Conservation (phyloP, 2,113 vertebrate genomes). For the Microcebus jonahi region DNA sequence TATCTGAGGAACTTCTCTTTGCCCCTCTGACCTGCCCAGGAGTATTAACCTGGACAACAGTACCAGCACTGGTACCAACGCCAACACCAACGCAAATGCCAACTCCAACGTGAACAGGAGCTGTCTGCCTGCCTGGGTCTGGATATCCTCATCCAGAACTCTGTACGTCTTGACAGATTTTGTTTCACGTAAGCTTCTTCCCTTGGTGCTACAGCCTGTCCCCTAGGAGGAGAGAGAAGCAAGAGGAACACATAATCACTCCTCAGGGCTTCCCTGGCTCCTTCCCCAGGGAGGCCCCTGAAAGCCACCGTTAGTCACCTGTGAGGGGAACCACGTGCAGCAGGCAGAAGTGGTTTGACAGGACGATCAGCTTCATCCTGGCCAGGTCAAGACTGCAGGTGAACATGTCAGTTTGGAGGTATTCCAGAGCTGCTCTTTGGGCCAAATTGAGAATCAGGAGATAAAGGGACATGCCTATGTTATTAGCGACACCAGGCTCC, state of each 20-base stretch:
- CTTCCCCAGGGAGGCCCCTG: not conserved
- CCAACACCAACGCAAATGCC: fast-evolving
- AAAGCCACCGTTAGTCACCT: constrained; percentile 80
- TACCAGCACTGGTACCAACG: not conserved
- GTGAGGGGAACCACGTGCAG: constrained; percentile 97
- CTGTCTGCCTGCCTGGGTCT: not conserved
- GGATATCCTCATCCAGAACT: not conserved
- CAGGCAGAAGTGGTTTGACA: constrained; percentile 98
- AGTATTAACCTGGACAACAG: not conserved
- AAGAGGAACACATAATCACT: not conserved
- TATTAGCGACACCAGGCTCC: not conserved
- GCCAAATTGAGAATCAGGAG: not conserved
- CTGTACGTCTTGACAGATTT: fast-evolving
- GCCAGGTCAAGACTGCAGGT: constrained; percentile 93
- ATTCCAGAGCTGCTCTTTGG: not conserved
- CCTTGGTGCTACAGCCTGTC: not conserved
- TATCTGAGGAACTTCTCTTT: not conserved
- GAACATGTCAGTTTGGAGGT: constrained; percentile 89
- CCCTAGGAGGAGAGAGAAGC: not conserved
- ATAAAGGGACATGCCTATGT: not conserved
- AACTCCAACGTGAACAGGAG: not conserved
- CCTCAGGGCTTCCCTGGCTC: not conserved
- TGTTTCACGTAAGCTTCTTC: not conserved
- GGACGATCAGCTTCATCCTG: constrained; percentile 97
- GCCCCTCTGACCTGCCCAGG: not conserved